phyloP scores from a whole-genome alignment of 2,888 invertebrate species.

The Eueremaeus valkanovi region DNA sequence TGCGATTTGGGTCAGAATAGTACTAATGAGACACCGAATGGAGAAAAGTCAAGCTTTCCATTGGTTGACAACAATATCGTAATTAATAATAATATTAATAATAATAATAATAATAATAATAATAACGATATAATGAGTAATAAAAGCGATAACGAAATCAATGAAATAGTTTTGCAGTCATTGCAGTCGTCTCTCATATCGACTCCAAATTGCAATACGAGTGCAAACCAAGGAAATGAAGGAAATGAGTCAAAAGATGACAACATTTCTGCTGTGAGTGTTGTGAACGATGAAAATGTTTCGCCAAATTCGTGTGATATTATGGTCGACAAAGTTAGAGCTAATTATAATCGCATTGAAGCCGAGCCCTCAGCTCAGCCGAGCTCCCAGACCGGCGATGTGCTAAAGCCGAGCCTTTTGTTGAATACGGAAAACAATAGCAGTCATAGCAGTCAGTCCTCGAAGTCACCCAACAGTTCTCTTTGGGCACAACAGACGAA shows the following conservation, averaged over 20 bases:
- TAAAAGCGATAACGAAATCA: conserved; percentile 6
- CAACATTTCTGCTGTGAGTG: not conserved
- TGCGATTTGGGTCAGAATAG: conserved; percentile 12
- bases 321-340: not conserved
- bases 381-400: conserved; percentile 6
- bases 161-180: not conserved
- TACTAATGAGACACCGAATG: not conserved
- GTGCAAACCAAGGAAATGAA: not conserved
- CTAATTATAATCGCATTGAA: not conserved
- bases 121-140: no score
- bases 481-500: conserved; percentile 6
- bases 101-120: no score
- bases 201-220: not conserved
- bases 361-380: not conserved
- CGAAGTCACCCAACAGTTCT: not conserved
- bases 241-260: conserved; percentile 8
- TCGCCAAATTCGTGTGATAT: conserved; percentile 35
- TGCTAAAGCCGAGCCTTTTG: conserved; percentile 17
- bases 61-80: not conserved
- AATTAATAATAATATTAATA: conserved; percentile 32
- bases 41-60: not conserved
- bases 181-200: not conserved
- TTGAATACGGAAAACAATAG: conserved; percentile 9
- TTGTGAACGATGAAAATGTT: conserved; percentile 23
- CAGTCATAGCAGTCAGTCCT: not conserved